phyloP scores from a whole-genome alignment of 1,140 invertebrate species.

The Drosophila subpulchrella region DNA sequence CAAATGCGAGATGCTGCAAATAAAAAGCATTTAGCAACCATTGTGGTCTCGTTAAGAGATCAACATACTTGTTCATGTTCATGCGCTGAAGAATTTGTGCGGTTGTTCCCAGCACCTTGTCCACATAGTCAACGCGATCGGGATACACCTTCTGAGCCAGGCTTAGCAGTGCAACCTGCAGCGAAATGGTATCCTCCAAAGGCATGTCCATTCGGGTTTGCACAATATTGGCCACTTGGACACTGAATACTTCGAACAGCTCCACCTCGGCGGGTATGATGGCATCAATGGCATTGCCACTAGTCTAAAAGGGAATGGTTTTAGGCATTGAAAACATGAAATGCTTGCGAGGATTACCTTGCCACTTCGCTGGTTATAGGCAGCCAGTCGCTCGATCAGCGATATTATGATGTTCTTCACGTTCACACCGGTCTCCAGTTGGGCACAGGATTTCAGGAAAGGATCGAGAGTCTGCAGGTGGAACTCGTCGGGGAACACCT shows the following conservation, averaged over 20 bases:
- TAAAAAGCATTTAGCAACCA: not conserved
- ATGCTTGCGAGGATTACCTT: constrained; percentile 65
- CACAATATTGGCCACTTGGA: constrained; percentile 97
- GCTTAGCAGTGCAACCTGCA: constrained; percentile 98
- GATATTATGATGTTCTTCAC: constrained; percentile 99
- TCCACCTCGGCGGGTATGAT: constrained; percentile 95
- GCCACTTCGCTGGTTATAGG: constrained; percentile 91
- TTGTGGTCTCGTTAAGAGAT: no score
- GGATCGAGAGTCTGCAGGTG: constrained; percentile 97
- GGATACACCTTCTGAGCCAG: constrained; percentile 98
- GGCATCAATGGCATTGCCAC: constrained; percentile 87
- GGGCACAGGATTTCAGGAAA: constrained; percentile 98
- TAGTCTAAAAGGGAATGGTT: constrained; percentile 78
- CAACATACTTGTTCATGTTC: constrained; percentile 88
- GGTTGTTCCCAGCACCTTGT: constrained; percentile 97
- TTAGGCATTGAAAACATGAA: not conserved
- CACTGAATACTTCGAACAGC: constrained; percentile 99
- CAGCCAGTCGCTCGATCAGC: constrained; percentile 95
- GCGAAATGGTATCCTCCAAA: constrained; percentile 96
- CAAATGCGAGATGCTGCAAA: constrained; percentile 74
- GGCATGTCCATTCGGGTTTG: constrained; percentile 97
- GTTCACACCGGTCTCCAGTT: constrained; percentile 97
- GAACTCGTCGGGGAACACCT: constrained; percentile 99
- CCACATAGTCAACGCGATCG: constrained; percentile 96
- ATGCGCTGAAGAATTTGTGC: constrained; percentile 93